Evolutionary conservation across 2,888 invertebrate genomes (phyloP), one percentile per base, ranked within the genome.

Genomic region (Hypsopygia costalis): DNA sequence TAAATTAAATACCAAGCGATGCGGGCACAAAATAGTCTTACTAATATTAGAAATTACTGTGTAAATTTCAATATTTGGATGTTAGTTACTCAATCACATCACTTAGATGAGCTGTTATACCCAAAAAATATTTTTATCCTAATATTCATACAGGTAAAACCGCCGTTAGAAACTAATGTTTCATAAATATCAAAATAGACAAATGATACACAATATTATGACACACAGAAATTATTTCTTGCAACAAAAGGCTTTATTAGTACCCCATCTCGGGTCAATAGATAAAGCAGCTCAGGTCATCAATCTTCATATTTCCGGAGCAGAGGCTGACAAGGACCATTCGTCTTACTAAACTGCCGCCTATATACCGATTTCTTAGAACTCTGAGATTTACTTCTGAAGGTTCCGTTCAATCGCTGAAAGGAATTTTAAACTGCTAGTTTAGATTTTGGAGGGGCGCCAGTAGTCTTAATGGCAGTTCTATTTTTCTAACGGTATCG

Each of bases 281-380:
- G 32, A 39, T 16, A 39, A 33, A 39, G 7, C 8, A 30, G 27
- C 12, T 21, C 11, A 11, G 29, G 20, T 33, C 33, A 39, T 39
- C 39, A 39, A 39, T 39, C 39, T 39, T 39, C 33, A 39, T 39
- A 39, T 33, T 39, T 39, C 33, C 28, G 12, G 32, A 38, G 33
- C 39, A 10, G 8, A 21, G 10, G 8, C 33, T 39, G 39, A 39
- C 39, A 39, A 30, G 28, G 7, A 27, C 27, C 39, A 39, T 39
- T 33, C 39, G 33, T 39, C 39, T 39, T 39, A 39, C 39, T 39
- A 39, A 39, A 39, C 12, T 39, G 33, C 39, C 27, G 20, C 33
- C 33, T 33, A 28, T 27, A 32, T 28, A 25, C 39, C 33, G 39
- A 39, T 33, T 33, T 39, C 39, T 39, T 33, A 30, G 25, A 25